Percentiles rank a stretch among this genome's conserved stretches.
These are phyloP conservation scores for Brachyopa scutellaris DNA, from an alignment of 2,888 invertebrate genomes.

Conservation along the genomic window DNA sequence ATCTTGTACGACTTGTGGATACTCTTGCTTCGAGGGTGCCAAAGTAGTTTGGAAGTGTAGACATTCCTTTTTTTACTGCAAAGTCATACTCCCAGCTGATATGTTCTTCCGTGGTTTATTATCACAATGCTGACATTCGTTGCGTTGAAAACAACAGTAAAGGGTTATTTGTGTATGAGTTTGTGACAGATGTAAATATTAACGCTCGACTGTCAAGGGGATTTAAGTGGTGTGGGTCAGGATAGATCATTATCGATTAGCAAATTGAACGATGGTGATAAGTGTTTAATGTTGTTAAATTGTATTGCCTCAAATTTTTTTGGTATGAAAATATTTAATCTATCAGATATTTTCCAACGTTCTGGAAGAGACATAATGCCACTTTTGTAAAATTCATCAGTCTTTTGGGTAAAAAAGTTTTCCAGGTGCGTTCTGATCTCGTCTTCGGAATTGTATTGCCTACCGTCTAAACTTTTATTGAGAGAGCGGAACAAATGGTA, in stretches of 20 bases:
- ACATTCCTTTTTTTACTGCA: background rate
- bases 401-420: too few relatives aligned
- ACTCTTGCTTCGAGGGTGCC: constrained; percentile 46
- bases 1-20: constrained; percentile 63
- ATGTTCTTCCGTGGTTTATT: constrained; percentile 63
- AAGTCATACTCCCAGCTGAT: background rate
- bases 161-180: constrained; percentile 1
- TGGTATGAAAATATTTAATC: too few relatives aligned
- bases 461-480: too few relatives aligned
- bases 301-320: too few relatives aligned
- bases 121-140: constrained; percentile 41
- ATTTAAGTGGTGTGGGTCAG: constrained; percentile 24
- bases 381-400: too few relatives aligned
- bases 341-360: too few relatives aligned
- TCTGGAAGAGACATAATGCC: too few relatives aligned
- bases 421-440: too few relatives aligned
- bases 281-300: constrained; percentile 40
- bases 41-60: constrained; percentile 14
- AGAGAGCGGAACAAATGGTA: too few relatives aligned
- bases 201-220: constrained; percentile 33
- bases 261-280: constrained; percentile 42
- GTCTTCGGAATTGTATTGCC: too few relatives aligned
- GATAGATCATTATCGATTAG: constrained; percentile 48
- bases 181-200: constrained; percentile 43
- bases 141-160: constrained; percentile 30